phyloP scores from a whole-genome alignment of 1,140 invertebrate species.

The Drosophila subobscura region DNA sequence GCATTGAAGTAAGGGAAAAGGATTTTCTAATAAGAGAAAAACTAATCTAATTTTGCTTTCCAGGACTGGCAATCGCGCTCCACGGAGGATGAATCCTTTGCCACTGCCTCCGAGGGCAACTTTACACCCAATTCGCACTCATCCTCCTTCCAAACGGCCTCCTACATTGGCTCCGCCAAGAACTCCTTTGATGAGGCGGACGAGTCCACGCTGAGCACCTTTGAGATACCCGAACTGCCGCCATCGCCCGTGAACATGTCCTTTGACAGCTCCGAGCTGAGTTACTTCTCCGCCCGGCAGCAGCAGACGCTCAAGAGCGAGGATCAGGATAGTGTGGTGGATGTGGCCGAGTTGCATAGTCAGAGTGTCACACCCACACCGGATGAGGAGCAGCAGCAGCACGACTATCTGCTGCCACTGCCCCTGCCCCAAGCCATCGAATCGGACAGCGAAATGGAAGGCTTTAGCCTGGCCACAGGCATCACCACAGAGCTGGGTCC shows the following conservation, averaged over 20 bases:
- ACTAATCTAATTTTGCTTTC: not conserved
- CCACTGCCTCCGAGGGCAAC: conserved; percentile 89
- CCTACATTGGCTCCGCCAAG: conserved; percentile 84
- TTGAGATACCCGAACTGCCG: conserved; percentile 72
- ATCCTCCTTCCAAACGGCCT: conserved; percentile 88
- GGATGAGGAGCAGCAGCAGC: conserved; percentile 50
- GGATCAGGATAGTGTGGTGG: conserved; percentile 71
- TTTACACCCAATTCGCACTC: conserved; percentile 87
- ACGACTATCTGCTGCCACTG: conserved; percentile 25
- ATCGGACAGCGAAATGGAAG: conserved; percentile 77
- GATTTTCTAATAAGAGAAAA: not conserved
- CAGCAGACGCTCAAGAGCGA: conserved; percentile 43
- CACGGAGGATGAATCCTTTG: conserved; percentile 86
- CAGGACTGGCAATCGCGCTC: conserved; percentile 83
- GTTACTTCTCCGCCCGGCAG: conserved; percentile 63
- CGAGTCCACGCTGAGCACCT: conserved; percentile 72
- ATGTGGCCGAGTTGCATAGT: conserved; percentile 70
- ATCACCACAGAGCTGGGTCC: conserved; percentile 58
- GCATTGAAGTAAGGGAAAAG: conserved; percentile 61
- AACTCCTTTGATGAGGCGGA: conserved; percentile 80
- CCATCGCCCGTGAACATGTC: conserved; percentile 74
- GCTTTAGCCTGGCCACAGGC: conserved; percentile 46
- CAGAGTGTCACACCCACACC: conserved; percentile 79
- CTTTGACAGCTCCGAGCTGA: conserved; percentile 79
- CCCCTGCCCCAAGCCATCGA: conserved; percentile 62